Percentiles rank a stretch among this genome's conserved stretches.
These are phyloP conservation scores for Cliona cf. orientalis DNA, from an alignment of 37 sponge, comb jelly and placozoan species.

Conservation along the genomic window DNA sequence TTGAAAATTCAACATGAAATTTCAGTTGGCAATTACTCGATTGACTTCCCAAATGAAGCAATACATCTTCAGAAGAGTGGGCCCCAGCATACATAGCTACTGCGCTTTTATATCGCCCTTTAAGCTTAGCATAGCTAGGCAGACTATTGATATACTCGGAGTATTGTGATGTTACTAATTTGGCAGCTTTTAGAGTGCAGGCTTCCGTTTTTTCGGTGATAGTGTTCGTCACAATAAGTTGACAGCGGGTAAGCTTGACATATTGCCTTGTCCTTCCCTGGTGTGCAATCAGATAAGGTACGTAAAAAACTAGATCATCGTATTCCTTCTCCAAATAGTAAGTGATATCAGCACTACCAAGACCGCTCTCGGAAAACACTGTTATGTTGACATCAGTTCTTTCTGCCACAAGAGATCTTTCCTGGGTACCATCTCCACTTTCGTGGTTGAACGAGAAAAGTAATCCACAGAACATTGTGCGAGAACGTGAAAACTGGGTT, in stretches of 20 bases:
- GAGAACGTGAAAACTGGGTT: no score
- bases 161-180: neutral
- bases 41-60: conserved; percentile 19
- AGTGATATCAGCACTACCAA: conserved; percentile 14
- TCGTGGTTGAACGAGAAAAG: no score
- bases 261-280: conserved; percentile 15
- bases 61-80: conserved; percentile 41
- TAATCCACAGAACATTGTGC: no score
- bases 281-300: conserved; percentile 31
- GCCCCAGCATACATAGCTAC: neutral
- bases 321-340: conserved; percentile 13
- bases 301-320: conserved; percentile 21
- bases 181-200: neutral
- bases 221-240: neutral
- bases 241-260: conserved; percentile 43
- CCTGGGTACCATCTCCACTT: no score
- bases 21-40: neutral
- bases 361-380: conserved; percentile 23
- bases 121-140: conserved; percentile 10
- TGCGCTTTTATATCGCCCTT: neutral
- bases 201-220: neutral
- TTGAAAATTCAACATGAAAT: conserved; percentile 20
- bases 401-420: conserved; percentile 26
- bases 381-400: conserved; percentile 10
- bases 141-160: neutral